These are phyloP conservation scores for Ochropleura plecta DNA, from an alignment of 2,888 invertebrate genomes.

Conservation along the genomic window DNA sequence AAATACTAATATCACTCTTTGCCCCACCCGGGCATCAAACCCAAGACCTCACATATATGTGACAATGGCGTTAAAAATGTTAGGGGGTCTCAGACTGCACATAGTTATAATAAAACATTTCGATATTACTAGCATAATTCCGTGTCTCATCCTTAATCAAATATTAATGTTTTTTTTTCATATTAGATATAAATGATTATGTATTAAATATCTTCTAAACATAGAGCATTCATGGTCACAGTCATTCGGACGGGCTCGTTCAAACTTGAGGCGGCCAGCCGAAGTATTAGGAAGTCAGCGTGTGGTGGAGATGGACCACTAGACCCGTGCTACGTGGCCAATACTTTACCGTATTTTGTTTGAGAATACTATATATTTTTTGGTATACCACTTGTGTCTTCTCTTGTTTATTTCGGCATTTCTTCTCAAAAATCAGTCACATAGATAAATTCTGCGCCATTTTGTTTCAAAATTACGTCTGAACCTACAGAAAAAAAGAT, in stretches of 20 bases:
- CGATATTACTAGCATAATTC: no score
- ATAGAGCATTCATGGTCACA: conserved; percentile 49
- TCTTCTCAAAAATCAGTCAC: not conserved
- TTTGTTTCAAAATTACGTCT: not conserved
- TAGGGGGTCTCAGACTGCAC: no score
- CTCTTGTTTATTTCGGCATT: not conserved
- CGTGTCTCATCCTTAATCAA: no score
- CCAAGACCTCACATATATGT: no score
- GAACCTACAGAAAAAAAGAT: not conserved
- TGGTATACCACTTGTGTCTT: not conserved
- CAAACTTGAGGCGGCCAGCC: conserved; percentile 62
- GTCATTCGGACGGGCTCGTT: conserved; percentile 60
- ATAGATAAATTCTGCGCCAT: not conserved
- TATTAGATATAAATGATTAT: no score
- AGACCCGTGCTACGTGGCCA: conserved; percentile 23
- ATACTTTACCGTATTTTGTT: conserved; percentile 20
- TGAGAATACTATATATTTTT: conserved; percentile 1
- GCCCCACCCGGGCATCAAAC: no score
- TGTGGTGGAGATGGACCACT: conserved; percentile 47
- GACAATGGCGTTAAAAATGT: no score
- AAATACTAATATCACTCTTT: no score
- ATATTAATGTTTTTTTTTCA: no score
- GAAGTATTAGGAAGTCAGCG: conserved; percentile 50
- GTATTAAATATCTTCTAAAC: not conserved
- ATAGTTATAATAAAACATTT: no score